phyloP scores from a whole-genome alignment of 1,140 invertebrate genomes.

The Hyles vespertilio region DNA sequence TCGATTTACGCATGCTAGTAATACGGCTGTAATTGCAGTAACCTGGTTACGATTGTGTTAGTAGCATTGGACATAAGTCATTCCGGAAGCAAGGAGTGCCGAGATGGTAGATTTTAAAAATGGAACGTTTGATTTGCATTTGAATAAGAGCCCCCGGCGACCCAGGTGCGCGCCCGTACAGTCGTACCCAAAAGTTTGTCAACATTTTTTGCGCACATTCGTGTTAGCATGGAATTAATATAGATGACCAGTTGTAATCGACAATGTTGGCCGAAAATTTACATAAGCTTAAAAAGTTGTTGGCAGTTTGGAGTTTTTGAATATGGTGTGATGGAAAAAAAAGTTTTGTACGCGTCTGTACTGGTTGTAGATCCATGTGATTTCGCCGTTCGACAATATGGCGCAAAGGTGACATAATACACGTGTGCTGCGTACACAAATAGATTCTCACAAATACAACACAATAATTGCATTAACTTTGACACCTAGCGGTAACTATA shows the following conservation, averaged over 20 bases:
- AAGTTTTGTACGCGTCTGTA: conserved; percentile 4
- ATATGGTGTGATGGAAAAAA: conserved; percentile 1
- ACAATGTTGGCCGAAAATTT: conserved; percentile 46
- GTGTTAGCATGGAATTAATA: conserved; percentile 59
- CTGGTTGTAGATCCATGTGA: conserved; percentile 29
- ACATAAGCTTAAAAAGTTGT: conserved; percentile 49
- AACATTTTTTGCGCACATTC: conserved; percentile 34
- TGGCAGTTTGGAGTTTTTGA: conserved; percentile 24
- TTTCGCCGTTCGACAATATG: conserved; percentile 39
- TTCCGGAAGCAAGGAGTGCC: conserved; percentile 69
- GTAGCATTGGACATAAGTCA: conserved; percentile 65
- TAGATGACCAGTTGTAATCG: conserved; percentile 64
- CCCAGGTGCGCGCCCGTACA: conserved; percentile 69
- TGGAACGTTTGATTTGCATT: conserved; percentile 76
- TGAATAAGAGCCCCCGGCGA: conserved; percentile 72
- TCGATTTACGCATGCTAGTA: conserved; percentile 5
- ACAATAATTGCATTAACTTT: background rate
- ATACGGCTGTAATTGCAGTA: conserved; percentile 31
- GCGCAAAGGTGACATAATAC: conserved; percentile 34
- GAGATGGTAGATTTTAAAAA: conserved; percentile 75
- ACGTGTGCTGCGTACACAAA: conserved; percentile 20
- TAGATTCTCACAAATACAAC: background rate
- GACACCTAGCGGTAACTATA: background rate
- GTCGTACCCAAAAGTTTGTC: conserved; percentile 56
- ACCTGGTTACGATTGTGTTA: conserved; percentile 15